Evolutionary conservation across 2,113 vertebrate genomes (phyloP).

Genomic region (Pelecanus crispus): DNA sequence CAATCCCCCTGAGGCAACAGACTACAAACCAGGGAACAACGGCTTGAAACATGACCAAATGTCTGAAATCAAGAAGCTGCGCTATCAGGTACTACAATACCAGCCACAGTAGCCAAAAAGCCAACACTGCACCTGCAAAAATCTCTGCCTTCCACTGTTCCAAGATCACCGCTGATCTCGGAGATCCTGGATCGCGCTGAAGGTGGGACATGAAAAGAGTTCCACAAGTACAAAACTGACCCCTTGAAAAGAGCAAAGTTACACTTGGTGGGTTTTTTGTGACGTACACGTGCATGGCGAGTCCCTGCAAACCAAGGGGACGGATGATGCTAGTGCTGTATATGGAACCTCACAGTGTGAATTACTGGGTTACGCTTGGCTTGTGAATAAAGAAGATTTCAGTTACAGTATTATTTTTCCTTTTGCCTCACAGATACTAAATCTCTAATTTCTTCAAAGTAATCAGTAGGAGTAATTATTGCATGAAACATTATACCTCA

Average conservation of each 20-base stretch:
- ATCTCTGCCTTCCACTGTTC: neutral
- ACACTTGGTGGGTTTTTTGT: neutral
- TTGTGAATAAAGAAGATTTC: conserved; percentile 59
- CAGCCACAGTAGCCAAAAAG: neutral
- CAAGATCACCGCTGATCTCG: neutral
- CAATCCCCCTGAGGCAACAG: neutral
- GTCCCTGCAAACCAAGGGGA: neutral
- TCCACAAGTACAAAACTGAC: neutral
- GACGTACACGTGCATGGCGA: neutral
- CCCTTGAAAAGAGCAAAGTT: neutral
- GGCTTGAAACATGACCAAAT: neutral
- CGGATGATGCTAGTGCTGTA: neutral
- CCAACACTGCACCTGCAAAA: neutral
- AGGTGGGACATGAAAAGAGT: neutral
- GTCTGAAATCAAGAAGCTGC: neutral
- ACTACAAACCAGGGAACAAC: neutral
- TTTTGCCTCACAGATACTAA: conserved; percentile 16
- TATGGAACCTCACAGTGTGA: neutral
- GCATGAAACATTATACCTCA: conserved; percentile 1
- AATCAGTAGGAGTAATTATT: neutral
- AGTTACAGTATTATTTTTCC: conserved; percentile 1
- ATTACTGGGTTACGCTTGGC: neutral
- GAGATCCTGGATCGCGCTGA: neutral
- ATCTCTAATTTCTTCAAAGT: neutral
- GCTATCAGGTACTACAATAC: neutral